Base-by-base conservation (phyloP, 2,113 vertebrate species). In the Trogon surrucura region DNA sequence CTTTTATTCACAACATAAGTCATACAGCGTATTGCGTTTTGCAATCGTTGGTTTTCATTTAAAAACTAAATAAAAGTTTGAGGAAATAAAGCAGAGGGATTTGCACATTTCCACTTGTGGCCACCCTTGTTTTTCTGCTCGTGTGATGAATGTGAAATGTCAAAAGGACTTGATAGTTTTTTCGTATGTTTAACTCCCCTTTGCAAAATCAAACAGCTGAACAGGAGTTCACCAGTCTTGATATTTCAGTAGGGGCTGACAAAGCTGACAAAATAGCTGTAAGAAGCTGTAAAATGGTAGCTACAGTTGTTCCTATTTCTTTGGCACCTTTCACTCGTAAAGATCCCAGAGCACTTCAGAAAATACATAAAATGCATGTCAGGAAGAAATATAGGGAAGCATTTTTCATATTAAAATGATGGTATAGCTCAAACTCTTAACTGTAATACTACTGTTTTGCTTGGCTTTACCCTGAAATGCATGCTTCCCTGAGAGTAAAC, bases 1-100 rank as follows among this genome's bases (percentile, higher is more conserved):
- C 73, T 95, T 96, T 88, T 97, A 95, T 79, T 96, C 77, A 62
- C 72, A 86, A 53, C 60, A 61, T 97, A 97, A 97, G 92, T 98
- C 94, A 97, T 74, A 41, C 3, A 57, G 70, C 6, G 11, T 10
- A 91, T 85, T 91, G 56, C 72, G 56, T 86, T 96, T 93, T 81
- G 34, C 48, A 88, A 30, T 84, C 8, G 45, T 70, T 96, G 75
- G n/a, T 89, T 96, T 97, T 97, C 71, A 75, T 91, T 97, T 95
- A 94, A 96, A 97, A 97, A 93, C 62, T 70, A 96, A 77, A 89
- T 95, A 94, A 96, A 96, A 86, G 57, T 96, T 81, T 62, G 27
- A 48, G 62, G 25, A 90, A 95, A 93, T 85, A 91, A 92, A 96
- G 23, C 18, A 41, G 19, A 27, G 22, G 19, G 34, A 45, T 81